phyloP scores from a whole-genome alignment of 2,888 invertebrate genomes.

The Gisinianus flammeolus region DNA sequence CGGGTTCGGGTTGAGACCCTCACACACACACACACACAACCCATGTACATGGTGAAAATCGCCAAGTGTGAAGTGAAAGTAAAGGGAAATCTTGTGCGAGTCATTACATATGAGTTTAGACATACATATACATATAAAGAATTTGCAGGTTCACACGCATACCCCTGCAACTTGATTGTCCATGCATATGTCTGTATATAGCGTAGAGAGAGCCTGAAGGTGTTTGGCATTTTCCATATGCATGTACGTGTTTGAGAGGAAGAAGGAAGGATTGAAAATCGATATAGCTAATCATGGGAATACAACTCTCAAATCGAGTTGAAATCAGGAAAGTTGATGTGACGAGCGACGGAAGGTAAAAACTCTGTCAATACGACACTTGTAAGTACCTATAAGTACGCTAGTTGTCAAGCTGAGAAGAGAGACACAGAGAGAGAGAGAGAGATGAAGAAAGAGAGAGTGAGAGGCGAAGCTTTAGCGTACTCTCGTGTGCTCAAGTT shows the following conservation, averaged over 20 bases:
- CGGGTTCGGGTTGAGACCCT: not conserved
- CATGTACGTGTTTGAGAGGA: too few relatives aligned
- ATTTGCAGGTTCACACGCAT: too few relatives aligned
- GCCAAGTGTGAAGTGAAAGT: too few relatives aligned
- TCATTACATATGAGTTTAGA: not conserved
- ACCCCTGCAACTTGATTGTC: too few relatives aligned
- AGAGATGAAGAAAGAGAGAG: too few relatives aligned
- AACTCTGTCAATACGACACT: constrained; percentile 23
- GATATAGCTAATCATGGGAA: constrained; percentile 45
- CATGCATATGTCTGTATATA: too few relatives aligned
- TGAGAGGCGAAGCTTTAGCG: not conserved
- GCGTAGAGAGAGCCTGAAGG: too few relatives aligned
- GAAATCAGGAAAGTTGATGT: constrained; percentile 43
- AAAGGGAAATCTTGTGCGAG: not conserved
- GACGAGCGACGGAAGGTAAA: constrained; percentile 46
- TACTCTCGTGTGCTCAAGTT: not conserved
- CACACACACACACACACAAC: too few relatives aligned
- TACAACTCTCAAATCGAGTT: constrained; percentile 43
- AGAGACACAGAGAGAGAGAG: too few relatives aligned
- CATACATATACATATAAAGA: not conserved
- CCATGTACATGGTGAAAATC: too few relatives aligned
- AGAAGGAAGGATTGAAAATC: constrained; percentile 27
- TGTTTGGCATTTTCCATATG: too few relatives aligned
- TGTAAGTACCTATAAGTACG: constrained; percentile 30
- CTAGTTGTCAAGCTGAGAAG: not conserved